Conservation (phyloP, 1,140 invertebrate genomes). For the Drosophila busckii region DNA sequence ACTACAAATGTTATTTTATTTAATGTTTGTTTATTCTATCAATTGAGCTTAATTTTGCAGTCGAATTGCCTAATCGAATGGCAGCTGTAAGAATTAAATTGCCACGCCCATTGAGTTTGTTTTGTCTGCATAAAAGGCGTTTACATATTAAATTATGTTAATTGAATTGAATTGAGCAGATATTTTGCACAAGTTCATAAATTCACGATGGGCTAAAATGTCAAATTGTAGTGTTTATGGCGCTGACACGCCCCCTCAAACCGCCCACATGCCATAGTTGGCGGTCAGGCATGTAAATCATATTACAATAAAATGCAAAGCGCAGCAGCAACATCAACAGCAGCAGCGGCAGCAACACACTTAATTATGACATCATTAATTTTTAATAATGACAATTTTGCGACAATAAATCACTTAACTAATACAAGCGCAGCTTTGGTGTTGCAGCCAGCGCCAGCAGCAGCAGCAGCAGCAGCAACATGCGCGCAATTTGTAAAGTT, state of each 20-base stretch:
- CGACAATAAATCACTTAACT: constrained; percentile 75
- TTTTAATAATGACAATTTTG: constrained; percentile 76
- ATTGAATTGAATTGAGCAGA: constrained; percentile 64
- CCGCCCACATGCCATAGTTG: constrained; percentile 7
- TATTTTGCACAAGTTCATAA: constrained; percentile 67
- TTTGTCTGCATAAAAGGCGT: constrained; percentile 21
- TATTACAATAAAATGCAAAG: constrained; percentile 66
- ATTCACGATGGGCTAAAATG: constrained; percentile 57
- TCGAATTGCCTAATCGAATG: too few species aligned
- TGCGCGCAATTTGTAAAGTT: constrained; percentile 65
- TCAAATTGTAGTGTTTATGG: constrained; percentile 20
- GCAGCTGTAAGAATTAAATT: too few species aligned
- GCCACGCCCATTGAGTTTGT: neutral
- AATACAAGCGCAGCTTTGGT: constrained; percentile 43
- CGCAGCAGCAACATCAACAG: constrained; percentile 18
- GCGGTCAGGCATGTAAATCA: constrained; percentile 57
- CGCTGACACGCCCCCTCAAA: constrained; percentile 15
- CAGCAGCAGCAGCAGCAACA: constrained; percentile 11
- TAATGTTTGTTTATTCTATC: too few species aligned
- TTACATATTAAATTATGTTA: constrained; percentile 65
- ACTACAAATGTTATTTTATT: too few species aligned
- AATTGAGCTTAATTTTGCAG: too few species aligned
- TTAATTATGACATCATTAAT: constrained; percentile 77
- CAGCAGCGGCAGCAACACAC: constrained; percentile 26
- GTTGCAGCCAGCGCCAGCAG: neutral